Evolutionary conservation across 92 coral and sea anemone species (phyloP), one percentile per base, ranked within the genome.

Genomic region (Meandrina meandrites): DNA sequence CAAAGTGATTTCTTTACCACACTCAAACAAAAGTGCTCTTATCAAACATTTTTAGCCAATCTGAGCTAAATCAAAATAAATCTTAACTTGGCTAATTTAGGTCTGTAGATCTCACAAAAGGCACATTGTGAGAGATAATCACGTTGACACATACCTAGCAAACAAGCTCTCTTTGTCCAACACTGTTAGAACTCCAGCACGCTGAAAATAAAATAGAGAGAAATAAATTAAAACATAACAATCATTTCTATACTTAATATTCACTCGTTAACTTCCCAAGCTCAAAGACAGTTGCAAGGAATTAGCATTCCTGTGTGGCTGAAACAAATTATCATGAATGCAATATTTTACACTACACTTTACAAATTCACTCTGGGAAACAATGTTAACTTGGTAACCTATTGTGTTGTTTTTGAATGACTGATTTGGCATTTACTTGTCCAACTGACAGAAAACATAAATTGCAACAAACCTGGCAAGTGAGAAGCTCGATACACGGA

Each of bases 401-500:
- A 14, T n/a, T n/a, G 14, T 62, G 69, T 14, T 24, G 1, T 22
- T 66, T 66, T 50, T 14, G 35, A 73, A 18, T 37, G 10, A 24
- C 27, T 5, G 13, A 2, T 75, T 75, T 16, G 28, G 47, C 8
- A 42, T 35, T 75, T 0, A 4, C 3, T 24, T 22, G 11, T 6
- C 24, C 69, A 62, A 8, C 27, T n/a, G 69, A 62, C 30, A 62
- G 30, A 66, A 66, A 66, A 35, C 12, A 66, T 66, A 66, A 3
- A 28, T 27, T 47, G 79, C 31, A 22, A 6, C 81, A 11, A 79
- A 94, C 98, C 98, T 94, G 99, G 56, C 98, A 96, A 0, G 99
- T 96, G 27, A 96, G 91, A n/a, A 96, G 89, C 89, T 96, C 99
- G 21, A 96, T 96, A 57, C 99, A 96, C 3, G 91, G 87, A 30